Conservation (phyloP, 2,888 invertebrate genomes). For the Endotricha flammealis region DNA sequence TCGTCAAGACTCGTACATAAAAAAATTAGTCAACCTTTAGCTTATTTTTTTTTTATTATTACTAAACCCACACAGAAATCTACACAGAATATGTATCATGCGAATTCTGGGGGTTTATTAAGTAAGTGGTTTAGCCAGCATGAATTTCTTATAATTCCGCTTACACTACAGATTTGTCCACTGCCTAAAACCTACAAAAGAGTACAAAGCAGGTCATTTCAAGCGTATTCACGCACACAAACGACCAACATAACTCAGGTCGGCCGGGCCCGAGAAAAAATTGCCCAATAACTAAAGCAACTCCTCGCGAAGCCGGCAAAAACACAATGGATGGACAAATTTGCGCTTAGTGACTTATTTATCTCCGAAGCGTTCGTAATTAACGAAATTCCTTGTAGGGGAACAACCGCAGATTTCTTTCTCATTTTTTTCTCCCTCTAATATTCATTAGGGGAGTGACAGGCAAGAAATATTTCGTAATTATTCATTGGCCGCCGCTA, state of each 20-base stretch:
- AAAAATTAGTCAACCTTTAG: too few relatives aligned
- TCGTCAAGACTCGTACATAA: too few relatives aligned
- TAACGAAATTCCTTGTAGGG: constrained; percentile 53
- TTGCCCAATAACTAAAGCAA: constrained; percentile 57
- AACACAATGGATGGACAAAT: constrained; percentile 67
- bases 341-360: constrained; percentile 69
- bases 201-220: constrained; percentile 53
- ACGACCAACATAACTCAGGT: constrained; percentile 58
- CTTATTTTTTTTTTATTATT: too few relatives aligned
- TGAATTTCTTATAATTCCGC: too few relatives aligned
- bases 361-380: constrained; percentile 57
- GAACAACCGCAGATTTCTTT: constrained; percentile 56
- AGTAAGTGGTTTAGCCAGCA: too few relatives aligned
- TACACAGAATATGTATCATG: too few relatives aligned
- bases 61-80: too few relatives aligned
- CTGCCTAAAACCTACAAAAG: constrained; percentile 37
- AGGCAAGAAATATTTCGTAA: constrained; percentile 70
- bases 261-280: constrained; percentile 45
- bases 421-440: constrained; percentile 40
- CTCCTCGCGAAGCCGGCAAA: constrained; percentile 50
- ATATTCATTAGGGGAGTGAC: constrained; percentile 74
- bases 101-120: too few relatives aligned
- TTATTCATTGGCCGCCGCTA: constrained; percentile 71
- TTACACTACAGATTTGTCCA: background rate
- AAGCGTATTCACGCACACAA: constrained; percentile 53